Evolutionary conservation across 2,113 vertebrate species (phyloP).

Genomic region (Empidonax traillii): DNA sequence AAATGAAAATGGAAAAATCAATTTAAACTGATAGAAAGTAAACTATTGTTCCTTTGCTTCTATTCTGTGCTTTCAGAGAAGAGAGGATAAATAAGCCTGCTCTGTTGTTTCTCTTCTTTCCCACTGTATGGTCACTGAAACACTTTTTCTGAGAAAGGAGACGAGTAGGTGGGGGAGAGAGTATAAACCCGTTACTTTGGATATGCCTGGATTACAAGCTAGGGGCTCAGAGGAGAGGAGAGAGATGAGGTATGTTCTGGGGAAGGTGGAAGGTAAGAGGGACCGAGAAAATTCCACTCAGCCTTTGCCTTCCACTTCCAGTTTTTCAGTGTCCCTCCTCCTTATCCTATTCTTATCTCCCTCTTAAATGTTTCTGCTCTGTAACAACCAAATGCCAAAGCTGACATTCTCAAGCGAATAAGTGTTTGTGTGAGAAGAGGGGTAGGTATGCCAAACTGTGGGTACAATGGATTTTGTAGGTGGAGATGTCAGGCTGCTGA

Average conservation of each 20-base stretch:
- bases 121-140: not conserved
- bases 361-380: conserved; percentile 15
- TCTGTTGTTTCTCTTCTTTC: not conserved
- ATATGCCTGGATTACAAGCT: not conserved
- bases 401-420: not conserved
- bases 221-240: not conserved
- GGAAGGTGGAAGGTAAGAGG: not conserved
- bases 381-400: conserved; percentile 1
- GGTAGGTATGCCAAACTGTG: not conserved
- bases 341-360: conserved; percentile 8
- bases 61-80: not conserved
- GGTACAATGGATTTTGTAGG: not conserved
- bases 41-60: not conserved
- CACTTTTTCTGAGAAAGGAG: not conserved
- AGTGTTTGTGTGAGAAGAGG: not conserved
- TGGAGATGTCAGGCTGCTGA: not conserved
- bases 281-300: not conserved
- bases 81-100: not conserved
- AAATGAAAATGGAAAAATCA: not conserved
- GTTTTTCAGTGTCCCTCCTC: not conserved
- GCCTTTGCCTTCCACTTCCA: not conserved
- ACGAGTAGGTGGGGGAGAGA: not conserved
- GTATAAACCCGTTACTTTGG: not conserved
- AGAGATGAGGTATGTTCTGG: not conserved
- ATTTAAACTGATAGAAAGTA: not conserved